Evolutionary conservation across 2,888 invertebrate species (phyloP).

Genomic region (Didymodactylos carnosus): DNA sequence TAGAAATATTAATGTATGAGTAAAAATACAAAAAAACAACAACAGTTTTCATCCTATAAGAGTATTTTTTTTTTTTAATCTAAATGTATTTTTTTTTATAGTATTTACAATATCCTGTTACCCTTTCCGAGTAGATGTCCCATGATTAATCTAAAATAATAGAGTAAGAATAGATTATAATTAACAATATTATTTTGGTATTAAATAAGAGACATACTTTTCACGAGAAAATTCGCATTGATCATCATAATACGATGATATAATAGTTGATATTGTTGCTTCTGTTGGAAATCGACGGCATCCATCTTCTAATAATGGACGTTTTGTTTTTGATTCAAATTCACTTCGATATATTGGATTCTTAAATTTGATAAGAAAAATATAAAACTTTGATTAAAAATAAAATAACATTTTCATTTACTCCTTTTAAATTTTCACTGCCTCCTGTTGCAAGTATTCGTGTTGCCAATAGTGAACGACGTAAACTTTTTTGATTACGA

Average conservation of each 20-base stretch:
- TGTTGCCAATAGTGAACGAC: neutral
- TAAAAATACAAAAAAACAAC: no score
- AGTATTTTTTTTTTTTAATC: no score
- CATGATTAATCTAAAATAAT: neutral
- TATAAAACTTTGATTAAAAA: no score
- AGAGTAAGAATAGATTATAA: no score
- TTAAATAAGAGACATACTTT: neutral
- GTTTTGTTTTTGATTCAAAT: neutral
- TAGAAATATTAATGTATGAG: no score
- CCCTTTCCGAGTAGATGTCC: conserved; percentile 4
- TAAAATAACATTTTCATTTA: no score
- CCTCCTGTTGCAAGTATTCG: neutral
- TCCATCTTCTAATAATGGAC: neutral
- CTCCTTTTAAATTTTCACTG: neutral
- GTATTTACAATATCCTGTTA: no score
- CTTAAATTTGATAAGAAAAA: no score
- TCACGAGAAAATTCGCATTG: conserved; percentile 9
- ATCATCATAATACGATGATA: neutral
- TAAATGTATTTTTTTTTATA: no score
- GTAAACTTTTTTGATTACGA: neutral
- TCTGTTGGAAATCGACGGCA: neutral
- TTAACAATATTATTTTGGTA: neutral
- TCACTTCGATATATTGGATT: neutral
- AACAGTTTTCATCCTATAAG: no score
- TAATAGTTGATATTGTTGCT: neutral